Percentiles rank a stretch among this genome's conserved stretches.
Evolutionary conservation across 1,140 invertebrate species (phyloP).

Genomic region (Musca domestica): DNA sequence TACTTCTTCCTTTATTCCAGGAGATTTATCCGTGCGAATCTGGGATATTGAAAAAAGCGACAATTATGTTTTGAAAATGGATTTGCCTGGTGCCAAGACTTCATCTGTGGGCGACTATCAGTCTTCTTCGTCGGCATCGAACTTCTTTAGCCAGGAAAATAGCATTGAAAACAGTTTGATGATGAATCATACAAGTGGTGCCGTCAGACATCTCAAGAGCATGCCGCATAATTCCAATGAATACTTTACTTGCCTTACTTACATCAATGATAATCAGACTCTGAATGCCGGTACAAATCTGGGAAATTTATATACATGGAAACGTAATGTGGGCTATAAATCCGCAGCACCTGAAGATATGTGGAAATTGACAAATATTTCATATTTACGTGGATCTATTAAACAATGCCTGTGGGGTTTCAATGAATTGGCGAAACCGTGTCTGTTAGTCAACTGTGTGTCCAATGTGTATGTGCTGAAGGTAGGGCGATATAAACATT

Average conservation of each 20-base stretch:
- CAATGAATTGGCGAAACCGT: slow-evolving; percentile 63
- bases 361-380: slow-evolving; percentile 68
- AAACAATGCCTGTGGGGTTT: slow-evolving; percentile 75
- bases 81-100: slow-evolving; percentile 35
- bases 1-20: slow-evolving; percentile 45
- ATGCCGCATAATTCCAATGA: slow-evolving; percentile 57
- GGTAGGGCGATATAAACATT: slow-evolving; percentile 9
- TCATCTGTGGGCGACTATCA: neutral
- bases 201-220: neutral
- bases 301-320: slow-evolving; percentile 89
- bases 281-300: slow-evolving; percentile 89
- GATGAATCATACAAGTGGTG: neutral
- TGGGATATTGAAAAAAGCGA: slow-evolving; percentile 94
- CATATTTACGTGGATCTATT: slow-evolving; percentile 66
- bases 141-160: slow-evolving; percentile 17
- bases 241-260: slow-evolving; percentile 72
- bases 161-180: slow-evolving; percentile 1
- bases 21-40: slow-evolving; percentile 78
- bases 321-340: slow-evolving; percentile 55
- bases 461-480: slow-evolving; percentile 79
- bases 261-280: slow-evolving; percentile 64
- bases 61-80: slow-evolving; percentile 76
- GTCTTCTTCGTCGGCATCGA: slow-evolving; percentile 27
- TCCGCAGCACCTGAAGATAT: slow-evolving; percentile 55
- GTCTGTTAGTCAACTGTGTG: slow-evolving; percentile 82